A percentile compares a stretch with the other conserved stretches of the same genome.
phyloP scores from a whole-genome alignment of 2,113 vertebrate genomes.

The Chlamydotis undulata region DNA sequence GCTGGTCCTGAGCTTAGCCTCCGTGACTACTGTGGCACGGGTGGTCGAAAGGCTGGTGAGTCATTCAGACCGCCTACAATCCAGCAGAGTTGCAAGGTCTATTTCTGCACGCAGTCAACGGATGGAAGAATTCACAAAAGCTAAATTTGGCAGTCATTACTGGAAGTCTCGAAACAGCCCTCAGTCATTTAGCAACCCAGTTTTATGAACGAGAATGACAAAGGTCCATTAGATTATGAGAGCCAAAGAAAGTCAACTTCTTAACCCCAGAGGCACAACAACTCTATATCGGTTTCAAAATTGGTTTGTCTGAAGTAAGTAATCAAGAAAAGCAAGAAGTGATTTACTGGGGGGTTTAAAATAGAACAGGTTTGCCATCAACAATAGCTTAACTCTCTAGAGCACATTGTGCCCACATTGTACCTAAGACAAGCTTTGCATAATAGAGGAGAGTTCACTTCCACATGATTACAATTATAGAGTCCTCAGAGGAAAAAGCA shows the following conservation, averaged over 20 bases:
- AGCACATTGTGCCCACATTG: background rate
- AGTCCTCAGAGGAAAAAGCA: background rate
- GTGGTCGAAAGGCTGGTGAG: background rate
- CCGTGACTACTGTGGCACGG: background rate
- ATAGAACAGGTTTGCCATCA: background rate
- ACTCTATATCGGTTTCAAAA: background rate
- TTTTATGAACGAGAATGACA: background rate
- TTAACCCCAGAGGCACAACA: background rate
- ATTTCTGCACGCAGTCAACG: background rate
- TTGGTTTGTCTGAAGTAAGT: background rate
- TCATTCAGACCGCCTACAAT: background rate
- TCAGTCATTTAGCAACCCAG: background rate
- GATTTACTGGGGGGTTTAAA: constrained; percentile 8
- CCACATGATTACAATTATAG: background rate
- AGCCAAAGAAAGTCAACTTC: background rate
- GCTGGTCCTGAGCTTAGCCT: constrained; percentile 7
- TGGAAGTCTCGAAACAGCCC: background rate
- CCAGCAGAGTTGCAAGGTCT: background rate
- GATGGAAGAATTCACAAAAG: background rate
- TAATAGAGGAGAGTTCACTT: background rate
- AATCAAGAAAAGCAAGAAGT: constrained; percentile 18
- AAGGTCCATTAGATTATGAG: background rate
- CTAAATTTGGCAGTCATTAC: constrained; percentile 2
- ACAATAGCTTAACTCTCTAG: background rate
- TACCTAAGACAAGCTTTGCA: background rate